Evolutionary conservation across 2,888 invertebrate genomes (phyloP).

Genomic region (Ptychoptera albimana): DNA sequence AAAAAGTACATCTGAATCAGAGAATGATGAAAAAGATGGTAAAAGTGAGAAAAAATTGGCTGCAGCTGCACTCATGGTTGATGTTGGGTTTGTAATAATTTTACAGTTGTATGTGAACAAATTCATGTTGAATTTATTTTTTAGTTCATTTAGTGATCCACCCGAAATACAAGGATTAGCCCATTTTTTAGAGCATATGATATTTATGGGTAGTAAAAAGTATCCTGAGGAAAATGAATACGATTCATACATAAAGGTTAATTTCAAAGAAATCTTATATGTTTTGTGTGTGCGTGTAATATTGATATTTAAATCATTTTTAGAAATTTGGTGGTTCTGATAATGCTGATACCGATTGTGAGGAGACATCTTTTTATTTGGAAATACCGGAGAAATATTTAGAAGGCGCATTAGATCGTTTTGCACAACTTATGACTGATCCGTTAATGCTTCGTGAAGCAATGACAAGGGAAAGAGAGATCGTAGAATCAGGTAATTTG

Average conservation of each 20-base stretch:
- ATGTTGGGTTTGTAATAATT: conserved; percentile 44
- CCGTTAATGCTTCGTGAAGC: conserved; percentile 74
- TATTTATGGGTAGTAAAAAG: conserved; percentile 87
- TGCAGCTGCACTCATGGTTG: conserved; percentile 58
- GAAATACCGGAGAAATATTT: conserved; percentile 71
- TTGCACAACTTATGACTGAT: conserved; percentile 75
- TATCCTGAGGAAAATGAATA: conserved; percentile 76
- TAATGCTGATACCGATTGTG: conserved; percentile 78
- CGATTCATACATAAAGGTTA: conserved; percentile 50
- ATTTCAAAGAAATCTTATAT: conserved; percentile 21
- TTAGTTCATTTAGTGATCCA: conserved; percentile 54
- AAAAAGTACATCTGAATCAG: background rate
- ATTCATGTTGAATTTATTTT: background rate
- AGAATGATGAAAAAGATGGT: conserved; percentile 12
- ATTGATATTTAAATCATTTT: conserved; percentile 1
- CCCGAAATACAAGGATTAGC: conserved; percentile 60
- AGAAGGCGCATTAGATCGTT: conserved; percentile 60
- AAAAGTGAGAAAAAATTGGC: conserved; percentile 35
- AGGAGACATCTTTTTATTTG: conserved; percentile 77
- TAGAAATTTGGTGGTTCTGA: conserved; percentile 66
- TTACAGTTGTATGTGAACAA: too few relatives aligned
- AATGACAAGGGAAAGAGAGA: conserved; percentile 72
- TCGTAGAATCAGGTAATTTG: conserved; percentile 57
- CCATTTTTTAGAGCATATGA: conserved; percentile 80
- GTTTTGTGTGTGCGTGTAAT: background rate